Conservation (phyloP, 2,888 invertebrate genomes). For the Coelopa pilipes region DNA sequence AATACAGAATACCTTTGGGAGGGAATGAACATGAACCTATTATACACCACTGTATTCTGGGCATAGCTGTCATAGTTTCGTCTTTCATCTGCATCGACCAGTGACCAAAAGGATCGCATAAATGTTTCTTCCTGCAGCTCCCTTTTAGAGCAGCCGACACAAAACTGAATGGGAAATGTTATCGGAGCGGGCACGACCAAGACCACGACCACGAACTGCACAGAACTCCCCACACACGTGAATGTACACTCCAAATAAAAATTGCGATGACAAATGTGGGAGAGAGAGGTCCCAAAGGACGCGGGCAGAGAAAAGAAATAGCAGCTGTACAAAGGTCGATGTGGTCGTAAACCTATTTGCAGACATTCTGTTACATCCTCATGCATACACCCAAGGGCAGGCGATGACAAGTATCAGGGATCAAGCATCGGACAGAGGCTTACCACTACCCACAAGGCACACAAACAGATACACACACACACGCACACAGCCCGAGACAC, state of each 20-base stretch:
- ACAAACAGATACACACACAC: background rate
- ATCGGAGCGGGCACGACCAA: too few relatives aligned
- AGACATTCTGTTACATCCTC: slow-evolving; percentile 1
- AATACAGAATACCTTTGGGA: too few relatives aligned
- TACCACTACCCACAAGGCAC: background rate
- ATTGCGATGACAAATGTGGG: too few relatives aligned
- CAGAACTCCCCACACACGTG: background rate
- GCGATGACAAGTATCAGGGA: slow-evolving; percentile 2
- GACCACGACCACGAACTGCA: background rate
- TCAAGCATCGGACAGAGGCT: slow-evolving; percentile 1
- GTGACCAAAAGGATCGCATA: too few relatives aligned
- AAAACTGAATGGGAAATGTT: too few relatives aligned
- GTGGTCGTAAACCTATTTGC: slow-evolving; percentile 15
- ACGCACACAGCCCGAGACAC: background rate
- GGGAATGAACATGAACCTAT: too few relatives aligned
- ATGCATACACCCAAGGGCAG: background rate
- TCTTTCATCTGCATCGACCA: too few relatives aligned
- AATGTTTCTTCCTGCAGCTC: too few relatives aligned
- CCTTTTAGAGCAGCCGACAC: too few relatives aligned
- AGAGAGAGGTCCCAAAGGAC: too few relatives aligned
- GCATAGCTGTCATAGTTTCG: too few relatives aligned
- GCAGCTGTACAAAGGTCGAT: background rate
- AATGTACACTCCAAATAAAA: background rate
- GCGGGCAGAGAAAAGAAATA: background rate
- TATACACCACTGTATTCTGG: too few relatives aligned